Evolutionary conservation across 2,113 vertebrate species (phyloP).

Genomic region (Urocynchramus pylzowi): DNA sequence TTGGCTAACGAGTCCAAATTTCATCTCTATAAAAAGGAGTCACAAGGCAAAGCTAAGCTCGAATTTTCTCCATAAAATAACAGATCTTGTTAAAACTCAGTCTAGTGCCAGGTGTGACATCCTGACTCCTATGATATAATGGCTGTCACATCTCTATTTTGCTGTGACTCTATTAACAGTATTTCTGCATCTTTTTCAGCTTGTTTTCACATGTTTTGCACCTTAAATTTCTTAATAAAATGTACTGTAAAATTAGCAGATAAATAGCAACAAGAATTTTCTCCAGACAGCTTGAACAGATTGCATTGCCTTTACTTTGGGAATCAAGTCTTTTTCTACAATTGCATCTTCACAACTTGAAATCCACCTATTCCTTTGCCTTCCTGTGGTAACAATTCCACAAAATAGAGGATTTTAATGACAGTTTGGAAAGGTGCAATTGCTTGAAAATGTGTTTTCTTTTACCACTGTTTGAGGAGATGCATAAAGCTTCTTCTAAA

Average conservation of each 20-base stretch:
- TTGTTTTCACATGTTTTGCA: background rate
- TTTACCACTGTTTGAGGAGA: background rate
- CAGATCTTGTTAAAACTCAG: fast-evolving
- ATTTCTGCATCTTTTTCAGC: background rate
- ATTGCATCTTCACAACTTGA: background rate
- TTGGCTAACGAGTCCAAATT: fast-evolving
- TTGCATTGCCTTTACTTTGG: background rate
- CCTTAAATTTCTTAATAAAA: background rate
- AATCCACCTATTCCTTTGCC: background rate
- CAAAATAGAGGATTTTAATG: background rate
- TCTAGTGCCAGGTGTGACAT: fast-evolving
- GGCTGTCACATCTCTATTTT: background rate
- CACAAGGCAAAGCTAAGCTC: background rate
- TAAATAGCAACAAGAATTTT: background rate
- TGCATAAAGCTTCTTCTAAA: background rate
- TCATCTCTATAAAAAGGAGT: fast-evolving
- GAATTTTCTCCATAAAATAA: fast-evolving
- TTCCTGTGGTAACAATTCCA: background rate
- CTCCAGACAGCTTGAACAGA: background rate
- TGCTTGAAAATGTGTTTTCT: background rate
- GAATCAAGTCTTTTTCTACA: background rate
- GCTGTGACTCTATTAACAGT: background rate
- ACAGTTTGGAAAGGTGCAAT: background rate
- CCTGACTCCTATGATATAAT: fast-evolving
- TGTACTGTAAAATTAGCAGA: background rate